Base-by-base conservation (phyloP, 2,888 invertebrate species). In the Cabera pusaria region DNA sequence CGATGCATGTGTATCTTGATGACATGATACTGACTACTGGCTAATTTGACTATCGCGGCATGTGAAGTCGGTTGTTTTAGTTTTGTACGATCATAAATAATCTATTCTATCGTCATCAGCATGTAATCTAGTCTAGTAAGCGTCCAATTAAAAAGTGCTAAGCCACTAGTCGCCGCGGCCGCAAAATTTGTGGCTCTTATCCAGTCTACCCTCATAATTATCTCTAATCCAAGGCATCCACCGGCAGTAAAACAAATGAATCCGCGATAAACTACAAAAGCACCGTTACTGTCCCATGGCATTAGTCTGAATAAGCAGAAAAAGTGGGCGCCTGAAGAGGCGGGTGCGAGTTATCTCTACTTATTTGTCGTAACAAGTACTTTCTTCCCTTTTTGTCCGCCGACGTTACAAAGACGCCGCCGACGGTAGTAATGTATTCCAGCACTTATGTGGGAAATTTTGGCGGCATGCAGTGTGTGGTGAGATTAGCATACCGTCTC, bases 311-410 rank as follows among this genome's bases (percentile, higher is more conserved):
- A 62, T 62, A 71, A 58, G 64, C 56, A 68, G 60, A 72, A 85
- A 85, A 81, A 75, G 64, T 56, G 66, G 79, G 79, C 81, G 80
- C 82, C 80, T 61, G 55, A 53, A 49, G 43, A 55, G 62, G 57
- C 64, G 65, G 63, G 69, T 64, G 61, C 65, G 52, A 58, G 75
- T 76, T 87, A 86, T 88, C 86, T 84, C 60, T 64, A 58, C 75
- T 80, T 85, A 85, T 87, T 88, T 87, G 85, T 87, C 82, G 79
- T 79, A 83, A 80, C 78, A 78, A 81, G 85, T 80, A 74, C 71
- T 72, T 72, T 62, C 69, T 64, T 72, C 72, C 61, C 68, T 63
- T 75, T 71, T 61, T 56, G 56, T 43, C 61, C 9, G 72, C 69
- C 65, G 76, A 62, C 48, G 56, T 63, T 54, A 80, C 82, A 86